Conservation (phyloP, 2,797 vertebrate species). For the Eremophila alpestris region DNA sequence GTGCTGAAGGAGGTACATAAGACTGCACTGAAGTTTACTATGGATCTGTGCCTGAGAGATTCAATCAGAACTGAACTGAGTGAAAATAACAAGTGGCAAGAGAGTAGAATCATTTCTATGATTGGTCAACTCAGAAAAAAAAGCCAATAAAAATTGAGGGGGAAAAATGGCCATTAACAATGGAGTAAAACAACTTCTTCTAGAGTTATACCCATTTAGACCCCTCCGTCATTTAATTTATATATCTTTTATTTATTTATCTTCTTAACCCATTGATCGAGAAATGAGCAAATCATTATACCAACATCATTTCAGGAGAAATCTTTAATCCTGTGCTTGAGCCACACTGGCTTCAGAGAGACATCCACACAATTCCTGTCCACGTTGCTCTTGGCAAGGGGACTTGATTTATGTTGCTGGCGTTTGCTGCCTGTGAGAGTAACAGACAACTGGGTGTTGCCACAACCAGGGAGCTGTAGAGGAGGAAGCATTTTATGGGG, state of each 20-base stretch:
- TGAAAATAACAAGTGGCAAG: neutral
- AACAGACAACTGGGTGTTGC: neutral
- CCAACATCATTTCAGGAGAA: neutral
- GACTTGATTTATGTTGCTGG: neutral
- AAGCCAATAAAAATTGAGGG: fast-evolving
- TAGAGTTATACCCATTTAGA: neutral
- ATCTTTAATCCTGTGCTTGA: neutral
- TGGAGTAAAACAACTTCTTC: neutral
- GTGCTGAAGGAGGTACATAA: neutral
- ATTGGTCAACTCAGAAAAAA: neutral
- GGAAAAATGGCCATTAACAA: neutral
- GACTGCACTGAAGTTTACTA: neutral
- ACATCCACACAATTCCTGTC: neutral
- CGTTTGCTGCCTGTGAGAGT: neutral
- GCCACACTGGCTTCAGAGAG: neutral
- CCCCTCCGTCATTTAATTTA: neutral
- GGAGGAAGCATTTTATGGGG: neutral
- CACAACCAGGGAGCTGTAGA: neutral
- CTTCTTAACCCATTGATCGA: neutral
- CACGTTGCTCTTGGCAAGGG: neutral
- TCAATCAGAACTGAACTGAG: neutral
- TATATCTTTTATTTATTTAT: neutral
- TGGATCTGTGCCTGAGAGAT: neutral
- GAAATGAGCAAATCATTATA: neutral
- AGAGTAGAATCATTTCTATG: neutral